These are phyloP conservation scores for Lottia gigantea DNA, from an alignment of 2,888 invertebrate genomes.

Conservation along the genomic window DNA sequence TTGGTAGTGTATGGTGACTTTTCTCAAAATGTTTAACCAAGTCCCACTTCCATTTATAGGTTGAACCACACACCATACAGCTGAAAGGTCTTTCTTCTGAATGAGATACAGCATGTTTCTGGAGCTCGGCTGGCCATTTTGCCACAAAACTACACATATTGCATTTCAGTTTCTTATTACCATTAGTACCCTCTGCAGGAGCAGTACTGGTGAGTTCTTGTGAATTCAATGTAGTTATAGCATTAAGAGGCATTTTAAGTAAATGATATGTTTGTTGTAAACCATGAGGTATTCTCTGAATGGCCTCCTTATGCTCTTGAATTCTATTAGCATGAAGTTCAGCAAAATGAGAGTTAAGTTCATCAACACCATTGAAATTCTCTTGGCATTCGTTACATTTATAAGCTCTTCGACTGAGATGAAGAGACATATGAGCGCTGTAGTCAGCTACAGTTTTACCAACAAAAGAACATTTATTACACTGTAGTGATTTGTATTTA, in stretches of 20 bases:
- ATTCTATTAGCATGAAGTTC: conserved; percentile 55
- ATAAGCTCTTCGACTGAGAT: conserved; percentile 55
- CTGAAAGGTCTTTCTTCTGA: conserved; percentile 63
- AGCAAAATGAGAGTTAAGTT: conserved; percentile 64
- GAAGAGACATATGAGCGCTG: conserved; percentile 58
- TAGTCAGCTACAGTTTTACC: conserved; percentile 56
- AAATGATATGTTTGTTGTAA: conserved; percentile 60
- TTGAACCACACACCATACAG: conserved; percentile 65
- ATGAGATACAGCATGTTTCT: conserved; percentile 66
- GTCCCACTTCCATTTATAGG: conserved; percentile 68
- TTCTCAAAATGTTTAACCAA: conserved; percentile 67
- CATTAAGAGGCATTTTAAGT: conserved; percentile 56
- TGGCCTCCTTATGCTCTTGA: conserved; percentile 56
- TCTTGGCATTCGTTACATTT: conserved; percentile 64
- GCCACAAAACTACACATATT: conserved; percentile 65
- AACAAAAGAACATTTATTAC: conserved; percentile 55
- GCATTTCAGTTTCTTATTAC: conserved; percentile 60
- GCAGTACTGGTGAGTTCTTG: conserved; percentile 35
- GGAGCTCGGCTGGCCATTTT: conserved; percentile 65
- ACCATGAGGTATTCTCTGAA: conserved; percentile 60
- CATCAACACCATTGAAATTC: conserved; percentile 58
- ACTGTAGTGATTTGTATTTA: conserved; percentile 39
- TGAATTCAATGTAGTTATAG: conserved; percentile 47
- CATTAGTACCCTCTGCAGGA: conserved; percentile 11
- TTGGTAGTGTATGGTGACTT: conserved; percentile 61